phyloP scores from a whole-genome alignment of 2,113 vertebrate genomes.

The Siniperca chuatsi region DNA sequence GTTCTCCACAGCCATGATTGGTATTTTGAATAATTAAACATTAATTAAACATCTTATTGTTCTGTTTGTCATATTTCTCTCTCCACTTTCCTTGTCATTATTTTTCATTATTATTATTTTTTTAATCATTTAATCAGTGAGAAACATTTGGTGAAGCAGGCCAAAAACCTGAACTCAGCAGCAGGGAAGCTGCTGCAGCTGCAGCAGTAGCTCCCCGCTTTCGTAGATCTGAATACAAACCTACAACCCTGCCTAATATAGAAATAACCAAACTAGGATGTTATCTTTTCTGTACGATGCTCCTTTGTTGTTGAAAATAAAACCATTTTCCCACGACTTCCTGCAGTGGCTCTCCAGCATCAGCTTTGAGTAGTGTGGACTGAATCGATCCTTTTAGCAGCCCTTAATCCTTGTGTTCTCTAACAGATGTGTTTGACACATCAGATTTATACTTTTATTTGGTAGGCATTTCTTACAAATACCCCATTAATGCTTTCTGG shows the following conservation, averaged over 20 bases:
- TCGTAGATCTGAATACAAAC: conserved; percentile 40
- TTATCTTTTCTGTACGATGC: conserved; percentile 73
- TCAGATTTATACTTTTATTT: conserved; percentile 50
- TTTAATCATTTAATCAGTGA: conserved; percentile 84
- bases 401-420: conserved; percentile 51
- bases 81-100: conserved; percentile 53
- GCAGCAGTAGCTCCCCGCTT: conserved; percentile 83
- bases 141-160: conserved; percentile 98
- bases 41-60: conserved; percentile 30
- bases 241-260: conserved; percentile 60
- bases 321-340: conserved; percentile 50
- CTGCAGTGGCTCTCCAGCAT: conserved; percentile 63
- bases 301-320: conserved; percentile 72
- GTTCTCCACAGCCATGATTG: neutral
- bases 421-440: conserved; percentile 38
- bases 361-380: conserved; percentile 77
- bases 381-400: conserved; percentile 53
- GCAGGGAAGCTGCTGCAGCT: conserved; percentile 95
- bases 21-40: neutral
- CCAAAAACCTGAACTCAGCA: conserved; percentile 93
- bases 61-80: conserved; percentile 54
- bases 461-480: conserved; percentile 14
- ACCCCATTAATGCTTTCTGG: conserved; percentile 29
- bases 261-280: conserved; percentile 75
- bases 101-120: conserved; percentile 26